These are phyloP conservation scores for Mustelus asterias DNA, from an alignment of 2,113 vertebrate species.

Conservation along the genomic window DNA sequence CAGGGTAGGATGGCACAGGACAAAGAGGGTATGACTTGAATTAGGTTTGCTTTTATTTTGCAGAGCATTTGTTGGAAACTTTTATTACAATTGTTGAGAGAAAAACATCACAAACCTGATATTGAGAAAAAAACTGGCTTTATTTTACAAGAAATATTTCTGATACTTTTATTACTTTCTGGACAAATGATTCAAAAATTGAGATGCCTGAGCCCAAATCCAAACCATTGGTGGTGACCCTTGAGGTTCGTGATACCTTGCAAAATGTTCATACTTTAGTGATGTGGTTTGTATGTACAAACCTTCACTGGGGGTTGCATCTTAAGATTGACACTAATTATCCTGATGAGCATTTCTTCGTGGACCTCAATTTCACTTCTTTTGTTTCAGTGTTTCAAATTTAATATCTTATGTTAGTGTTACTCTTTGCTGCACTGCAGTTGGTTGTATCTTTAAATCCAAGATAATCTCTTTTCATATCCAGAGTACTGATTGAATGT, in stretches of 20 bases:
- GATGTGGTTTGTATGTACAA: not conserved
- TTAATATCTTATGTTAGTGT: not conserved
- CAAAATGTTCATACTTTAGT: not conserved
- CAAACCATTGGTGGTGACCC: not conserved
- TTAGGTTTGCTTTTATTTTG: not conserved
- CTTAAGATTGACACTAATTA: not conserved
- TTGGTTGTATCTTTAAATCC: not conserved
- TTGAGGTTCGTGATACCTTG: not conserved
- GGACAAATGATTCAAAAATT: not conserved
- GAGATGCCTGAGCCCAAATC: not conserved
- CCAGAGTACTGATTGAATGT: not conserved
- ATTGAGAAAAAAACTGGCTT: not conserved
- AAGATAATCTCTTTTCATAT: not conserved
- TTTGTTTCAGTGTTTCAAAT: constrained; percentile 3
- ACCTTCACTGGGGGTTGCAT: not conserved
- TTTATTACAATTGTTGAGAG: not conserved
- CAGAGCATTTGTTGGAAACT: not conserved
- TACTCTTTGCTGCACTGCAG: not conserved
- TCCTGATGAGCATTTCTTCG: not conserved
- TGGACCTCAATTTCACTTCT: not conserved
- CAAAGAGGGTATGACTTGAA: not conserved
- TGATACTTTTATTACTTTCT: not conserved
- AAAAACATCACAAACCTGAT: not conserved
- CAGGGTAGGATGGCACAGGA: not conserved
- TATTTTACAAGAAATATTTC: not conserved